Conservation (phyloP, 1,140 invertebrate species). For the Saccostrea echinata region DNA sequence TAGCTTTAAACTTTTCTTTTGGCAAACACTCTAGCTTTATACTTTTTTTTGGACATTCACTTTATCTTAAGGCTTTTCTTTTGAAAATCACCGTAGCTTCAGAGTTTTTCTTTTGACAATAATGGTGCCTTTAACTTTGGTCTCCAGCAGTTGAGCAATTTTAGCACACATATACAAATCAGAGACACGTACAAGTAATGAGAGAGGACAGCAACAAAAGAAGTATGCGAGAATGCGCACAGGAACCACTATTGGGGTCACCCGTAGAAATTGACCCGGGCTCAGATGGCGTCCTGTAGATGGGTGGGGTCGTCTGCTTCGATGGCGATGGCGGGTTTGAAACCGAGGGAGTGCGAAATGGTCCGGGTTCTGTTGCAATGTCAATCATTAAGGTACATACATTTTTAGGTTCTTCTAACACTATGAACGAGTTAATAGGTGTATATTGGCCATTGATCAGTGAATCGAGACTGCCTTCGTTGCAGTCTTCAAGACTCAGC, state of each 20-base stretch:
- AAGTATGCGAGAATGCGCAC: not conserved
- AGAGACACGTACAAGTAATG: not conserved
- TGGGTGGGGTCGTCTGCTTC: not conserved
- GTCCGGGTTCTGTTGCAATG: not conserved
- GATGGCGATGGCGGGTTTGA: not conserved
- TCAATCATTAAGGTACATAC: conserved; percentile 7
- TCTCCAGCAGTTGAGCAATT: conserved; percentile 13
- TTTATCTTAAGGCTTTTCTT: too few species aligned
- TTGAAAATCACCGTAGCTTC: too few species aligned
- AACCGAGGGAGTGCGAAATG: not conserved
- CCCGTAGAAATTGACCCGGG: not conserved
- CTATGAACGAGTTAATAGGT: not conserved
- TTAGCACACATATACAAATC: not conserved
- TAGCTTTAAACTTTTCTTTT: too few species aligned
- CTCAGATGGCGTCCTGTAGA: not conserved
- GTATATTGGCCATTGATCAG: not conserved
- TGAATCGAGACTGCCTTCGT: not conserved
- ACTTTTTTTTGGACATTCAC: too few species aligned
- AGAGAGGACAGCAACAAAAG: not conserved
- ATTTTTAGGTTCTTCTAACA: not conserved
- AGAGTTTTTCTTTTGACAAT: not conserved
- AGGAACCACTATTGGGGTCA: not conserved
- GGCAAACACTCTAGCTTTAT: too few species aligned
- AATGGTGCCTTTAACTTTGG: not conserved
- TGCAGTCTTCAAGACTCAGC: conserved; percentile 29